Evolutionary conservation across 2,797 vertebrate genomes (phyloP), one percentile per base, ranked within the genome.

Genomic region (Protosalanx chinensis): DNA sequence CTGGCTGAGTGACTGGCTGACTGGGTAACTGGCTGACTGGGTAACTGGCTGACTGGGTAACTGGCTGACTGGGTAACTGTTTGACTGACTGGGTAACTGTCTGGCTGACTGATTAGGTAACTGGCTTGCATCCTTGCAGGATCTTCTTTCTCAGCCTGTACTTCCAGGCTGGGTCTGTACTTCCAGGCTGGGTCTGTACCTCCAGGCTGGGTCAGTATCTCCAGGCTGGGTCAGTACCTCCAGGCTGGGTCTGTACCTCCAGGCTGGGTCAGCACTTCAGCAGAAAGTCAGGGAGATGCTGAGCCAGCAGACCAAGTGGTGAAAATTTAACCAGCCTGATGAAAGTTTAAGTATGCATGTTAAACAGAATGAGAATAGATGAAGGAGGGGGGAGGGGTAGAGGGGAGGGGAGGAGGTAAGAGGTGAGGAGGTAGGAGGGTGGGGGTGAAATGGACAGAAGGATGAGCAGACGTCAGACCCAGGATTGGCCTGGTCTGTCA

Each of bases 291-390:
- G 15, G 49, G 49, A 82, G 79, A 85, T 83, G 73, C 74, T 18
- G 75, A 16, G 18, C 74, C 41, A 27, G 49, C 27, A 67, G 46
- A 82, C 60, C 83, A 83, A 81, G 83, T 86, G 86, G 84, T 87
- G 84, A 88, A 87, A 86, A 81, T 83, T 77, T 87, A 88, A 88
- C 81, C 77, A 87, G 75, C 76, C 74, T 86, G 87, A 90, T 88
- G 82, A 86, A 89, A 88, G 86, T 86, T 87, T 88, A 84, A 85
- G 79, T 78, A 77, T 78, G 81, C 84, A 88, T 86, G 76, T 82
- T 84, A 88, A 89, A 82, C 76, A 87, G 79, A 72, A 66, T 58
- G n/a, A 62, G 72, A 18, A 67, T 64, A 10, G 12, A 3, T 29
- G 32, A n/a, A n/a, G 18, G 32, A 59, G 59, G 35, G n/a, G 18